These are phyloP conservation scores for Halcyon leucocephala DNA, from an alignment of 2,797 vertebrate species.

Conservation along the genomic window DNA sequence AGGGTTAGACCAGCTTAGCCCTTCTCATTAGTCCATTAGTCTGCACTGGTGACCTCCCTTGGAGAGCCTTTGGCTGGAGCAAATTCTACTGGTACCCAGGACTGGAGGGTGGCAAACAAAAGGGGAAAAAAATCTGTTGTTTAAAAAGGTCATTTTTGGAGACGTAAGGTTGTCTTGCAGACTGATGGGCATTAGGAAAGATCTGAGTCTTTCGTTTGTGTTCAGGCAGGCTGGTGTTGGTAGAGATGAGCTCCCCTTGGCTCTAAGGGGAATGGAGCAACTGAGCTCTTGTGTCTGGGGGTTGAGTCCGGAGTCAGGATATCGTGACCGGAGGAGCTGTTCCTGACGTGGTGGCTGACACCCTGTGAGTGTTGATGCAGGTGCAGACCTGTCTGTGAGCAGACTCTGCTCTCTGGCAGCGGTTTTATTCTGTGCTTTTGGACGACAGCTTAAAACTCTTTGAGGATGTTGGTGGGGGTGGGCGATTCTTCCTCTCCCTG, in stretches of 20 bases:
- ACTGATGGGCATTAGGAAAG: neutral
- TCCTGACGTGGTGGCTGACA: neutral
- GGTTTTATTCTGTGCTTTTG: neutral
- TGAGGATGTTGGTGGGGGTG: neutral
- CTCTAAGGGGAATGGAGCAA: rapidly evolving
- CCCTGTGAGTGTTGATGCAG: neutral
- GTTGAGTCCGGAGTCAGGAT: rapidly evolving
- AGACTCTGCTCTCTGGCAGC: neutral
- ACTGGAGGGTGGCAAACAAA: neutral
- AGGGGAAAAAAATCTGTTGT: neutral
- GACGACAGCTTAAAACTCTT: neutral
- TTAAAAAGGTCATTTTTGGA: neutral
- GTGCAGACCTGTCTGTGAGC: neutral
- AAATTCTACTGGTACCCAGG: neutral
- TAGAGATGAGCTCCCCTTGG: neutral
- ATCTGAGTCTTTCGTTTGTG: neutral
- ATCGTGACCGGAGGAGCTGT: neutral
- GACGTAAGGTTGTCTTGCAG: neutral
- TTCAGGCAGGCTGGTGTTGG: neutral
- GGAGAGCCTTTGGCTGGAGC: neutral
- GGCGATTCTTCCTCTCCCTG: neutral
- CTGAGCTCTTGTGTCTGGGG: rapidly evolving
- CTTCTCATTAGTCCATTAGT: neutral
- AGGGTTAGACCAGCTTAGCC: neutral
- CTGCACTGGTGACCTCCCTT: rapidly evolving